Conservation (phyloP, 1,140 invertebrate species). For the Drosophila micromelanica region DNA sequence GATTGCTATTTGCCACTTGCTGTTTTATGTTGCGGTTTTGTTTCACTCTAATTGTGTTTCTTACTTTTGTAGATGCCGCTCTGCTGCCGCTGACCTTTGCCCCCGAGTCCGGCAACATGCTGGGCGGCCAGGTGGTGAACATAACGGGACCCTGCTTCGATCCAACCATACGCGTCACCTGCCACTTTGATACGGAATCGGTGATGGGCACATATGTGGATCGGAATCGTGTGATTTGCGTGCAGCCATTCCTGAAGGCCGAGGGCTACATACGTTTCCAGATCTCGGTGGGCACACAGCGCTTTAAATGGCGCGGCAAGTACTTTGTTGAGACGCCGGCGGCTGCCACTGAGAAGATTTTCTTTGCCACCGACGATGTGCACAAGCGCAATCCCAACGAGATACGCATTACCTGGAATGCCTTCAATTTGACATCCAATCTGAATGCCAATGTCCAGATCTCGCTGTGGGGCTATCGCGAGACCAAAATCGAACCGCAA, state of each 20-base stretch:
- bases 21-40: not conserved
- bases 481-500: conserved; percentile 90
- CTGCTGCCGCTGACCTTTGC: conserved; percentile 93
- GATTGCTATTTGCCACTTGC: conserved; percentile 2
- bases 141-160: conserved; percentile 97
- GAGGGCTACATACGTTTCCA: conserved; percentile 96
- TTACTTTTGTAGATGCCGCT: conserved; percentile 87
- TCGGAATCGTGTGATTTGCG: conserved; percentile 93
- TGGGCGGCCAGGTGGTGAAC: conserved; percentile 93
- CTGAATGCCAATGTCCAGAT: conserved; percentile 90
- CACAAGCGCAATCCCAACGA: conserved; percentile 89
- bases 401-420: conserved; percentile 92
- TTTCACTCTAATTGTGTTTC: conserved; percentile 50
- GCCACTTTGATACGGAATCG: conserved; percentile 91
- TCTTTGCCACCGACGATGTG: conserved; percentile 90
- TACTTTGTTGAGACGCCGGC: conserved; percentile 96
- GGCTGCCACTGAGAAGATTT: conserved; percentile 92
- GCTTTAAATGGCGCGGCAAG: conserved; percentile 95
- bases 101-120: conserved; percentile 97
- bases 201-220: conserved; percentile 91
- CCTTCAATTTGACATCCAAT: conserved; percentile 93
- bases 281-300: conserved; percentile 92
- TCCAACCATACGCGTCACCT: conserved; percentile 89
- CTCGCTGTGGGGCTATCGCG: conserved; percentile 94
- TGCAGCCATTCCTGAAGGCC: conserved; percentile 94